Base-by-base conservation (phyloP, 2,113 vertebrate genomes). In the Bubo blakistoni region DNA sequence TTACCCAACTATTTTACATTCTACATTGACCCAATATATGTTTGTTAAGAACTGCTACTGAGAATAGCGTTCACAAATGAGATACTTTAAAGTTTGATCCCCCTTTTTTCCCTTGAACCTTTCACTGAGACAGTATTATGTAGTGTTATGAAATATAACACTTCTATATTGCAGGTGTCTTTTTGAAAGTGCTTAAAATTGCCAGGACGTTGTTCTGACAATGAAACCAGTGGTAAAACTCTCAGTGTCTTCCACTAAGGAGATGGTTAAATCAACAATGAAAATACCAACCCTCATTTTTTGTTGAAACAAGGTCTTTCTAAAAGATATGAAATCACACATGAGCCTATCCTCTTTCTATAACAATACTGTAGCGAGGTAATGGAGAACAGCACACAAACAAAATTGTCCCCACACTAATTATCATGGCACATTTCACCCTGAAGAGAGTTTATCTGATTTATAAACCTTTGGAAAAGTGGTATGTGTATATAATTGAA, bases 1-100 rank as follows among this genome's bases (percentile, higher is more conserved):
- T 72, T 83, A 67, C 20, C n/a, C 47, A 57, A 42, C 19, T 36
- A 4, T 32, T 88, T 91, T 79, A 67, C 8, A 17, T 13, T 65
- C 4, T 30, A 11, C 0, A 0, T 51, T 38, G 17, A 32, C 27
- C 46, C 0, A 0, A 25, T 34, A 6, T 19, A 44, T 11, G 11
- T 44, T 59, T 49, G 16, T 29, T 55, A 73, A 82, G 34, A 70
- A 13, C 21, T 38, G 26, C 16, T 88, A 26, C 18, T 25, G 25
- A 47, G 38, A 55, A 66, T 36, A 16, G 3, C 1, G 1, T 63
- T 90, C 32, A 46, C 9, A 85, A 79, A 34, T 32, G 74, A 54
- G 16, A 58, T 1, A 44, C 3, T 71, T 92, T 15, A 26, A 62
- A 52, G 16, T 77, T 81, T 49, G 18, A 72, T n/a, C 3, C 1